Evolutionary conservation across 2,888 invertebrate genomes (phyloP).

Genomic region (Holacanthella duospinosa): DNA sequence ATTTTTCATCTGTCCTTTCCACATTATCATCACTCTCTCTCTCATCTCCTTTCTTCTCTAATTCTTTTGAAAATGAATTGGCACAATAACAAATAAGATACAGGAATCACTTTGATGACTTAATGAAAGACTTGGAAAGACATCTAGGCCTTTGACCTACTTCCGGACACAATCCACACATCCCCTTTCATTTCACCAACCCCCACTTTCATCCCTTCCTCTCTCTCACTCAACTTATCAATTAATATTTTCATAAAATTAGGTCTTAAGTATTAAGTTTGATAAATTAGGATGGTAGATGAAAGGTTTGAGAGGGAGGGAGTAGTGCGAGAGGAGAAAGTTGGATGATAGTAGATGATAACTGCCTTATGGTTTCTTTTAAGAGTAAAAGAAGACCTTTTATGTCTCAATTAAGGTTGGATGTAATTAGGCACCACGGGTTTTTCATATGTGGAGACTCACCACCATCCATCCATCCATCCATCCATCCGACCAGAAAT

Average conservation of each 20-base stretch:
- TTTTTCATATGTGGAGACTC: not conserved
- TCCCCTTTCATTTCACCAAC: not conserved
- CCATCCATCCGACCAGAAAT: too few species aligned
- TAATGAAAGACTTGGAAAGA: not conserved
- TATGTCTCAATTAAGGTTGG: conserved; percentile 1
- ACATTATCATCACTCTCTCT: not conserved
- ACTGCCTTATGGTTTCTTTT: not conserved
- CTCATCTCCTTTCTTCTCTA: not conserved
- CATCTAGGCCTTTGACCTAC: not conserved
- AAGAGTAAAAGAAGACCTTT: conserved; percentile 2
- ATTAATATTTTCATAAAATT: too few species aligned
- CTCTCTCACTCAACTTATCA: too few species aligned
- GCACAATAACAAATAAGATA: not conserved
- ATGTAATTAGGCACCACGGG: conserved; percentile 2
- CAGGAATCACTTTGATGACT: conserved; percentile 7
- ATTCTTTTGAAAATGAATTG: not conserved
- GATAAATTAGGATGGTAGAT: not conserved
- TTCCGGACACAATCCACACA: not conserved
- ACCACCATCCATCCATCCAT: not conserved
- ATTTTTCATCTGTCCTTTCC: not conserved
- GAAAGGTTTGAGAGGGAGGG: too few species aligned
- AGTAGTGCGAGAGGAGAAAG: too few species aligned
- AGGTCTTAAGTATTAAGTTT: not conserved
- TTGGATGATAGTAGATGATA: not conserved
- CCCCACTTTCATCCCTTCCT: too few species aligned